Evolutionary conservation across 2,797 vertebrate genomes (phyloP).

Genomic region (Anableps anableps): DNA sequence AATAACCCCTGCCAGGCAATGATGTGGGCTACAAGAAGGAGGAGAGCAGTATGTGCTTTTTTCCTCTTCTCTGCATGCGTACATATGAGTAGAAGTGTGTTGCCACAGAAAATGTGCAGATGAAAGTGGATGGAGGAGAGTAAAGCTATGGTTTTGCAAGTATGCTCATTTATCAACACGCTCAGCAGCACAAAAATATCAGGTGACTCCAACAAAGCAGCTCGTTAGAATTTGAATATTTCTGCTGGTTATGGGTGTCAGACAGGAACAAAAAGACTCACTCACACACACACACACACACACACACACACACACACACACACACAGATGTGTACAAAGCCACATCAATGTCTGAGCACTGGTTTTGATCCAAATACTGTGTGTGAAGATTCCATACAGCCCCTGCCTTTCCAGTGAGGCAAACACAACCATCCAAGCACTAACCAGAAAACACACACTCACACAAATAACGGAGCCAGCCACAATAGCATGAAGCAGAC

Average conservation of each 20-base stretch:
- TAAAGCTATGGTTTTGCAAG: constrained; percentile 50
- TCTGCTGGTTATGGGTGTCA: constrained; percentile 39
- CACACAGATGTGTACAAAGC: background rate
- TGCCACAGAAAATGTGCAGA: constrained; percentile 47
- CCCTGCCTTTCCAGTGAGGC: background rate
- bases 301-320: constrained; percentile 13
- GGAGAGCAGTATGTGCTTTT: constrained; percentile 41
- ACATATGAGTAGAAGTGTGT: constrained; percentile 11
- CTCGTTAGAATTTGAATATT: constrained; percentile 60
- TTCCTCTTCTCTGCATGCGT: constrained; percentile 8
- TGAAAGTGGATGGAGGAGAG: constrained; percentile 58
- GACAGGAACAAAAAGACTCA: constrained; percentile 29
- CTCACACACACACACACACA: constrained; percentile 18
- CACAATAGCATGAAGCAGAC: constrained; percentile 52
- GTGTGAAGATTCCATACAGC: constrained; percentile 19
- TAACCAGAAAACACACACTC: constrained; percentile 4
- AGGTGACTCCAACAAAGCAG: constrained; percentile 65
- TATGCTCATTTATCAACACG: constrained; percentile 59
- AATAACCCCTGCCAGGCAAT: constrained; percentile 81
- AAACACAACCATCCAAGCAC: constrained; percentile 24
- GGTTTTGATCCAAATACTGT: constrained; percentile 48
- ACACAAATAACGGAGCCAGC: constrained; percentile 51
- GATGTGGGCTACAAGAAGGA: constrained; percentile 76
- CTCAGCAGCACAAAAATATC: constrained; percentile 33
- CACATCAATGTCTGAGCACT: constrained; percentile 8